Evolutionary conservation across 2,113 vertebrate species (phyloP).

Genomic region (Globicephala melas): DNA sequence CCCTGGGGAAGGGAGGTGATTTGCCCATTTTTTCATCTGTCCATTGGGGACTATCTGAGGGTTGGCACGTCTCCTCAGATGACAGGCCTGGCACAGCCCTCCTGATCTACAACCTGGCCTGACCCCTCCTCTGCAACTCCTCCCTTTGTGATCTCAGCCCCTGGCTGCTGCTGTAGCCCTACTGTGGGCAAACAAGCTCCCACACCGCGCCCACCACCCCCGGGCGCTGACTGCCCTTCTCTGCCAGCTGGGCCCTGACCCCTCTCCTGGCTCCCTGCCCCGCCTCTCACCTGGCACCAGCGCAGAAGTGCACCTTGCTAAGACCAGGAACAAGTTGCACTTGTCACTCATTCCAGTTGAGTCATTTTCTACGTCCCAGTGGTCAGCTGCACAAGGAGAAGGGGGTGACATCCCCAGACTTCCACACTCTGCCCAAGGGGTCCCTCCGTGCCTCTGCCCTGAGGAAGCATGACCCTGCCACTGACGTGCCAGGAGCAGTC

Average conservation of each 20-base stretch:
- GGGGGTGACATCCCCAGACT: not conserved
- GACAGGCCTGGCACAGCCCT: not conserved
- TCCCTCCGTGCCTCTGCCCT: not conserved
- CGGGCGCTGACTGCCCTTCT: not conserved
- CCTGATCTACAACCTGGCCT: not conserved
- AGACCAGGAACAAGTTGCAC: not conserved
- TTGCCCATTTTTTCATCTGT: not conserved
- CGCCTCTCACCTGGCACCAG: not conserved
- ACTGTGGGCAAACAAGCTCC: not conserved
- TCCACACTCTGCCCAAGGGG: not conserved
- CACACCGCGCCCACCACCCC: fast-evolving
- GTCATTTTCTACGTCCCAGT: not conserved
- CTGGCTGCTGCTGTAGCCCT: no score
- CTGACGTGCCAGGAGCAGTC: not conserved
- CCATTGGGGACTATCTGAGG: not conserved
- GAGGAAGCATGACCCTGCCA: not conserved
- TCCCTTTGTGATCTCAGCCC: not conserved
- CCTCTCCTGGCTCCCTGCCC: not conserved
- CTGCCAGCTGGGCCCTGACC: not conserved
- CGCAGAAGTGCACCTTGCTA: not conserved
- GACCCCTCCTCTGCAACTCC: not conserved
- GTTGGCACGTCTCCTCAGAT: not conserved
- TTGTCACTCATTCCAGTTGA: not conserved
- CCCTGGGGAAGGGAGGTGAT: not conserved
- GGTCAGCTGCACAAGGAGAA: not conserved